Percentiles rank a stretch among this genome's conserved stretches.
phyloP scores from a whole-genome alignment of 2,888 invertebrate genomes.

The Stenotaenia linearis region DNA sequence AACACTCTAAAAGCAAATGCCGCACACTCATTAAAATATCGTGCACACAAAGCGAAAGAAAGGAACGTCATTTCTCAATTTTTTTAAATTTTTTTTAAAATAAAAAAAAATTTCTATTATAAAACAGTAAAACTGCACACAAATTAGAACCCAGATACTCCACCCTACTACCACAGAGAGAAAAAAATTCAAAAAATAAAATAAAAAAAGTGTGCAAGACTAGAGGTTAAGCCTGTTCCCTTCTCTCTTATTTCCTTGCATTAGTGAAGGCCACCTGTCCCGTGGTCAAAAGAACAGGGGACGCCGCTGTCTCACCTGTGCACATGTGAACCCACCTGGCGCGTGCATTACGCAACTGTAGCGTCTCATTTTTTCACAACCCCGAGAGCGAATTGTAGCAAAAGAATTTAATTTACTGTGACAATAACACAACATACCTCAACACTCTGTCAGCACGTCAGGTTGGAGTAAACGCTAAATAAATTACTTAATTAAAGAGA shows the following conservation, averaged over 20 bases:
- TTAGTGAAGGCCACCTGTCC: slow-evolving; percentile 26
- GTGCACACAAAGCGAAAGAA: no score
- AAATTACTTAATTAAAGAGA: neutral
- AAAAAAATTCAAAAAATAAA: neutral
- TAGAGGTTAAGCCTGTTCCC: neutral
- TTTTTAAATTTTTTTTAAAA: neutral
- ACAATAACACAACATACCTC: neutral
- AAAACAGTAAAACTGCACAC: neutral
- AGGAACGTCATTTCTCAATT: no score
- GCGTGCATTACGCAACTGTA: slow-evolving; percentile 23
- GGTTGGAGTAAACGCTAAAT: neutral
- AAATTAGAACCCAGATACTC: neutral
- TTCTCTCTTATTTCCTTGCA: slow-evolving; percentile 1
- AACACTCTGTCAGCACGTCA: neutral
- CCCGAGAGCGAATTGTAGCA: neutral
- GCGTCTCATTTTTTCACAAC: neutral
- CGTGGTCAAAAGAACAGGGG: slow-evolving; percentile 20
- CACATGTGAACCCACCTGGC: slow-evolving; percentile 15
- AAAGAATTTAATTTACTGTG: slow-evolving; percentile 24
- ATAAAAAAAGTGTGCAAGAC: neutral
- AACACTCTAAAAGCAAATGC: no score
- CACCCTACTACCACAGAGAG: neutral
- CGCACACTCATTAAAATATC: no score
- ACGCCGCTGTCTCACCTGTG: slow-evolving; percentile 20
- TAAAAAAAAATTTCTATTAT: neutral